Evolutionary conservation across 92 coral and sea anemone genomes (phyloP).

Genomic region (Palythoa caribaeorum): DNA sequence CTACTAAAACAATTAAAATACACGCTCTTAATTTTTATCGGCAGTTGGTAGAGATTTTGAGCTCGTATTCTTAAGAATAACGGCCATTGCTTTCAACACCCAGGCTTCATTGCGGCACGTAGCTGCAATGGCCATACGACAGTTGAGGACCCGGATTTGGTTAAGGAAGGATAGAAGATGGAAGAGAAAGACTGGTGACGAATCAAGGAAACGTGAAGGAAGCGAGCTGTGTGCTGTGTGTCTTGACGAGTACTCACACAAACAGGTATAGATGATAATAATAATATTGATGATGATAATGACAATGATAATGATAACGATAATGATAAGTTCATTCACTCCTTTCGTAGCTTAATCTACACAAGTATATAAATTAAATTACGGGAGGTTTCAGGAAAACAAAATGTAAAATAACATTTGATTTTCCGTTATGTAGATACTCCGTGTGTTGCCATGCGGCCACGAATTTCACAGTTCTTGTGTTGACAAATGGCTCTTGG

Average conservation of each 20-base stretch:
- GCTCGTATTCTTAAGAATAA: too few relatives aligned
- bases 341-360: neutral
- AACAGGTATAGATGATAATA: slow-evolving; percentile 52
- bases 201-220: slow-evolving; percentile 11
- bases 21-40: too few relatives aligned
- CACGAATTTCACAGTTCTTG: slow-evolving; percentile 73
- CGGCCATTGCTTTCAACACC: neutral
- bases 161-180: slow-evolving; percentile 5
- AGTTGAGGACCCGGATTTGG: slow-evolving; percentile 61
- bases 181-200: slow-evolving; percentile 2
- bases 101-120: slow-evolving; percentile 66
- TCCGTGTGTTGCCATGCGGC: slow-evolving; percentile 67
- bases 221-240: slow-evolving; percentile 72
- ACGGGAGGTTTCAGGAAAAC: too few relatives aligned
- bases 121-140: slow-evolving; percentile 58
- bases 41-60: too few relatives aligned
- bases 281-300: neutral
- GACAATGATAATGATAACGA: neutral
- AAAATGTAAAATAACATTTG: neutral
- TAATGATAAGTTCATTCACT: too few relatives aligned
- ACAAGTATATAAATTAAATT: too few relatives aligned
- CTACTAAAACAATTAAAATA: too few relatives aligned
- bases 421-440: slow-evolving; percentile 34
- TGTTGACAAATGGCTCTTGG: slow-evolving; percentile 70
- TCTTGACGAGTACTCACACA: slow-evolving; percentile 62